Conservation (phyloP, 2,113 vertebrate species). For the Rattus norvegicus region GRCr8 NC_086035.1:11337001-11337500, state of each 20-base stretch:
- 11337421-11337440: background rate
- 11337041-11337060: no score
- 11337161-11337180: no score
- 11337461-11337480: no score
- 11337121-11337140: no score
- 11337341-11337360: background rate
- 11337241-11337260: background rate
- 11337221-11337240: background rate
- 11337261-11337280: background rate
- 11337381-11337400: background rate
- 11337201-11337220: background rate
- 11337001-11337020: no score
- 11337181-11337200: background rate
- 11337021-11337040: no score
- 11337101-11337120: no score
- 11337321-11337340: background rate
- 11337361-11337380: background rate
- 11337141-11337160: no score
- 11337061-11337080: no score
- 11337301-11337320: background rate
- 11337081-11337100: no score
- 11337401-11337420: background rate
- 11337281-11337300: background rate
- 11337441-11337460: no score
- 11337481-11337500: no score